phyloP scores from a whole-genome alignment of 2,888 invertebrate species.

The Hirtodrosophila histrioides region DNA sequence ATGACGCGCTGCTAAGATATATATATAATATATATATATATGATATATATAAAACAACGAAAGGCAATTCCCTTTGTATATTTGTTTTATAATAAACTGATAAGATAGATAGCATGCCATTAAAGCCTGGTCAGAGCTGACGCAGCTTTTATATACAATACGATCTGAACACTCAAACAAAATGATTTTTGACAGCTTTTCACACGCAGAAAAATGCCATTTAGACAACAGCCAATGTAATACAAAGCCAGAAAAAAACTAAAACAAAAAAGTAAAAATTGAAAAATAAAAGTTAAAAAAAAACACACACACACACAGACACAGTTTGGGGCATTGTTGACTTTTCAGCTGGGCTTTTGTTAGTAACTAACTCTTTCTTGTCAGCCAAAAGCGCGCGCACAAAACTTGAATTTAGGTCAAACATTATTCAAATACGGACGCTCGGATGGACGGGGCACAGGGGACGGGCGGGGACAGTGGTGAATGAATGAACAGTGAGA shows the following conservation, averaged over 20 bases:
- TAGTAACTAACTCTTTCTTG: constrained; percentile 72
- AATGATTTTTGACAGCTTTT: constrained; percentile 69
- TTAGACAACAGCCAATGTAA: constrained; percentile 46
- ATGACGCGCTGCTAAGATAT: constrained; percentile 9
- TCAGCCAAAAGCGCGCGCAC: constrained; percentile 61
- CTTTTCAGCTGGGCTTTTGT: constrained; percentile 71
- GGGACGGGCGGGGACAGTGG: constrained; percentile 13
- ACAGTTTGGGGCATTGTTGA: constrained; percentile 59
- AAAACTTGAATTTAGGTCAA: constrained; percentile 74
- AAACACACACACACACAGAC: constrained; percentile 12
- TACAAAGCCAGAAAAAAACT: constrained; percentile 24
- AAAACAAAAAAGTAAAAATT: constrained; percentile 34
- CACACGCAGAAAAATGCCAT: constrained; percentile 68
- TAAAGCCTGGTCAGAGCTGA: constrained; percentile 28
- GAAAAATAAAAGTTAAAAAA: constrained; percentile 16
- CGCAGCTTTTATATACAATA: constrained; percentile 31
- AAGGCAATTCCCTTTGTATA: constrained; percentile 3
- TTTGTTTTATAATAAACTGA: constrained; percentile 14
- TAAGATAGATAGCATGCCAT: constrained; percentile 25
- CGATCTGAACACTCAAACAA: constrained; percentile 45
- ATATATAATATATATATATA: neutral
- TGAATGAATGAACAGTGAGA: constrained; percentile 74
- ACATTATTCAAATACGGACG: constrained; percentile 71
- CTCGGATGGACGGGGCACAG: constrained; percentile 7
- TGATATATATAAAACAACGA: neutral